Evolutionary conservation across 2,113 vertebrate species (phyloP), one percentile per base, ranked within the genome.

Genomic region (Apteryx owenii): DNA sequence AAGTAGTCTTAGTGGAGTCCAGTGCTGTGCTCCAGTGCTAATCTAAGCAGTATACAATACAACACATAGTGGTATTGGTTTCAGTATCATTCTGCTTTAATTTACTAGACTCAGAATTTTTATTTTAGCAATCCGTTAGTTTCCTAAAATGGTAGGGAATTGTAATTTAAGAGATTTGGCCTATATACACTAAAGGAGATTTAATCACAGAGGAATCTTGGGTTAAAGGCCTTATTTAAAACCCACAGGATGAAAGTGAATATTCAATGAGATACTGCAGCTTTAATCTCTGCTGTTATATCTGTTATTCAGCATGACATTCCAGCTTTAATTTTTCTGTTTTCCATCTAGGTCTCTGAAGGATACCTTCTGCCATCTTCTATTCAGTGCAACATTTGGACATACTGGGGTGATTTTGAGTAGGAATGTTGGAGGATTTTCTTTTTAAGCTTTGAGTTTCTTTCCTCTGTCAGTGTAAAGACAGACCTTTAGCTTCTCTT

Each of bases 401-500:
- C 58, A 64, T 66, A 85, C 81, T 70, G 62, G 31, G 14, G 42
- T 90, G 77, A 92, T 92, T 91, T 87, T 40, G 48, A 80, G 60
- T 66, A 50, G 25, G 54, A 96, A 89, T 83, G 75, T 92, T 89
- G 91, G 53, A 94, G 21, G 58, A 71, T 93, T 88, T 73, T 89
- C 40, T 42, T 78, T 91, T 90, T 50, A 90, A 90, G 40, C 31
- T 89, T 89, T 80, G 66, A 80, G 19, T 90, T 96, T 86, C 56
- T 90, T 85, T 31, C 29, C 13, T 68, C 88, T 78, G 42, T 83
- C 79, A 73, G 9, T 44, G 33, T 81, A 25, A 91, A 93, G 60
- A 42, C 53, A 93, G 93, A 89, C 60, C 76, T 94, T 94, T 93
- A 93, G 62, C 70, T 91, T 89, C 81, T 31, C 38, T 90, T 93